Conservation (phyloP, 2,797 vertebrate genomes). For the Channallabes apus region DNA sequence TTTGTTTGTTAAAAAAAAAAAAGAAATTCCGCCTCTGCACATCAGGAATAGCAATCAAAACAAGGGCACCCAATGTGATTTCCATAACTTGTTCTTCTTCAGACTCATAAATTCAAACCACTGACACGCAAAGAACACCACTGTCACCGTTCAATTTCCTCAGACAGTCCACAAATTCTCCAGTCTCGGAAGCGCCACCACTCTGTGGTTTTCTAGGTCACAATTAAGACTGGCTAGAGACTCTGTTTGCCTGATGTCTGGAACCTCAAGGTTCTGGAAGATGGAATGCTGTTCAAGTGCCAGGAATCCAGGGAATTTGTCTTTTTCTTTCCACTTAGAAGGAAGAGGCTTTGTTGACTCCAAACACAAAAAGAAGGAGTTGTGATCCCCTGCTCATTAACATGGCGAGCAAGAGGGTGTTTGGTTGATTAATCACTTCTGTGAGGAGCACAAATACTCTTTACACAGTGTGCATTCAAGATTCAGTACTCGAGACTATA, state of each 20-base stretch:
- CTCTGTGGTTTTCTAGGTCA: constrained; percentile 16
- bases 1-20: not conserved
- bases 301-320: constrained; percentile 72
- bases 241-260: constrained; percentile 2
- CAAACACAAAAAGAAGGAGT: constrained; percentile 13
- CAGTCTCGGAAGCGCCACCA: not conserved
- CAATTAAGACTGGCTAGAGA: constrained; percentile 21
- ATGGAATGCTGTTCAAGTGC: constrained; percentile 28
- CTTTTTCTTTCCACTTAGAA: constrained; percentile 31
- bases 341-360: constrained; percentile 48
- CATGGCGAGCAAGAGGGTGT: not conserved
- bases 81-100: not conserved
- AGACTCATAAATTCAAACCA: constrained; percentile 8
- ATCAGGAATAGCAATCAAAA: constrained; percentile 17
- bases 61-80: not conserved
- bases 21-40: not conserved
- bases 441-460: constrained; percentile 31
- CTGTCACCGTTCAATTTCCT: constrained; percentile 15
- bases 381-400: not conserved
- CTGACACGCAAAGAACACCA: constrained; percentile 9
- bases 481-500: not conserved
- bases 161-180: constrained; percentile 1
- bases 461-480: not conserved
- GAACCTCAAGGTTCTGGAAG: constrained; percentile 16
- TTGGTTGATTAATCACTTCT: constrained; percentile 37